Evolutionary conservation across 2,888 invertebrate species (phyloP).

Genomic region (Mycalesis mineus): DNA sequence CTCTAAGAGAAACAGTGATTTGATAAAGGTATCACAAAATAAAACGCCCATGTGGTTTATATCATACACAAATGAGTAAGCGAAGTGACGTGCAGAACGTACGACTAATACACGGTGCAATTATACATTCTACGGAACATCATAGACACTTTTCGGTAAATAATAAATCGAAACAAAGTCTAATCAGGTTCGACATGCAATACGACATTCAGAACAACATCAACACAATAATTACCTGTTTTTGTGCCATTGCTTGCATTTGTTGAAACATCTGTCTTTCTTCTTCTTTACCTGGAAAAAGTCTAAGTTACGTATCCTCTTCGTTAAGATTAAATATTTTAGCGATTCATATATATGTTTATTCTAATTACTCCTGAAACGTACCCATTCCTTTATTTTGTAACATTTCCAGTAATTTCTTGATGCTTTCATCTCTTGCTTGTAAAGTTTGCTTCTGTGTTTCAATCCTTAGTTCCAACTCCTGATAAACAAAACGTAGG

Average conservation of each 20-base stretch:
- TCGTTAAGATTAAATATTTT: constrained; percentile 1
- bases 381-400: constrained; percentile 98
- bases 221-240: constrained; percentile 84
- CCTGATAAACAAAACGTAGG: constrained; percentile 67
- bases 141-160: constrained; percentile 44
- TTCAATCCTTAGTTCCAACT: constrained; percentile 96
- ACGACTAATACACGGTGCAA: constrained; percentile 54
- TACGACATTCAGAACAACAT: constrained; percentile 34
- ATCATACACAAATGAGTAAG: constrained; percentile 59
- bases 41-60: constrained; percentile 72
- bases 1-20: constrained; percentile 75
- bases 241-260: constrained; percentile 97
- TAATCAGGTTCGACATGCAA: constrained; percentile 45
- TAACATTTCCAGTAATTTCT: constrained; percentile 98
- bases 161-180: constrained; percentile 28
- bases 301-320: constrained; percentile 27
- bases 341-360: not conserved
- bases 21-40: constrained; percentile 78
- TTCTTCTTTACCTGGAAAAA: constrained; percentile 92
- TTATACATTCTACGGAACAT: constrained; percentile 32
- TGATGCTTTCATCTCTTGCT: constrained; percentile 98
- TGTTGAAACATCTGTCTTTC: constrained; percentile 97
- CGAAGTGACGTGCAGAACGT: constrained; percentile 65
- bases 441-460: constrained; percentile 98
- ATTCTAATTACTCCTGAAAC: constrained; percentile 43